Evolutionary conservation across 2,797 vertebrate genomes (phyloP).

Genomic region (Eleutherodactylus coqui): DNA sequence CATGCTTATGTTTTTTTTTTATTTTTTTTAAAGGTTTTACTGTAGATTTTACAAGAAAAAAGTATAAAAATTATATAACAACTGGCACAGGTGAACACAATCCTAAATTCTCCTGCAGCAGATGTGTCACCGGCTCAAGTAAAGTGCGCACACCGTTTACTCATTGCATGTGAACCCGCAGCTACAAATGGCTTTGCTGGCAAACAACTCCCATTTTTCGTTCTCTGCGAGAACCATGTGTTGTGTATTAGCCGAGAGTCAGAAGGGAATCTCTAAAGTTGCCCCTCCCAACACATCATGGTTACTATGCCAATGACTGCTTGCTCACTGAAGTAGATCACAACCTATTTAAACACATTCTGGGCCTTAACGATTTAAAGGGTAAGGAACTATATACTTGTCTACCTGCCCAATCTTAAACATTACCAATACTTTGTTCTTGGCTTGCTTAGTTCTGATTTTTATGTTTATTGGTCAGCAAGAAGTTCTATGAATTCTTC

Average conservation of each 20-base stretch:
- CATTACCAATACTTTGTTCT: too few species aligned
- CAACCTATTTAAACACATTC: slow-evolving; percentile 25
- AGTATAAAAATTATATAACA: neutral
- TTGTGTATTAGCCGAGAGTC: slow-evolving; percentile 42
- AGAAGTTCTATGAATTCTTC: too few species aligned
- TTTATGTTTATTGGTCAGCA: neutral
- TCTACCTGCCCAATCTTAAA: too few species aligned
- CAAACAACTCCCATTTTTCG: slow-evolving; percentile 1
- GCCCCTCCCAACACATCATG: slow-evolving; percentile 34
- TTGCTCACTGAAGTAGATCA: slow-evolving; percentile 40
- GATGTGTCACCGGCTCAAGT: neutral
- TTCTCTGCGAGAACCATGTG: slow-evolving; percentile 36
- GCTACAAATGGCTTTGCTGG: slow-evolving; percentile 50
- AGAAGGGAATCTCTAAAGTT: slow-evolving; percentile 48
- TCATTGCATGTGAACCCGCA: slow-evolving; percentile 4
- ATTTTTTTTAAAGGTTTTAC: neutral
- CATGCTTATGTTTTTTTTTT: neutral
- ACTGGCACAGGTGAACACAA: neutral
- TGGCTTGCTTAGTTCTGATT: neutral
- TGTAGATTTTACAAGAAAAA: neutral
- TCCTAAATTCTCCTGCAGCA: neutral
- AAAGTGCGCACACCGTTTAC: slow-evolving; percentile 21
- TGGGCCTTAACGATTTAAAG: slow-evolving; percentile 17
- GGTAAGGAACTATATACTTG: neutral
- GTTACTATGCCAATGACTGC: slow-evolving; percentile 54